Conservation (phyloP, 1,140 invertebrate species). For the Mya arenaria region DNA sequence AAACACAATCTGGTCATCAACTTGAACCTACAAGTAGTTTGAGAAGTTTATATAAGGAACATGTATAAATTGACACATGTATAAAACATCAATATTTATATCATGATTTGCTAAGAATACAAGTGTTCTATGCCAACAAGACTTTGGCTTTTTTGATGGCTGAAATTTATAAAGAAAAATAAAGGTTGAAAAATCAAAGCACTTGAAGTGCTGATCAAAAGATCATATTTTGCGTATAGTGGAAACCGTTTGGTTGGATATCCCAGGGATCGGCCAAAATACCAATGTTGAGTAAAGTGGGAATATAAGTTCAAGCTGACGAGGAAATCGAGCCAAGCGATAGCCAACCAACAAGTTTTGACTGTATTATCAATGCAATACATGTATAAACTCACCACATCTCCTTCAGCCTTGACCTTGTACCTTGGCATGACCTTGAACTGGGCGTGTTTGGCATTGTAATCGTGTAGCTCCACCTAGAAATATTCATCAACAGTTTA, state of each 20-base stretch:
- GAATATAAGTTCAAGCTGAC: no score
- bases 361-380: no score
- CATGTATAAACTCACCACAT: slow-evolving; percentile 77
- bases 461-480: slow-evolving; percentile 72
- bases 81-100: no score
- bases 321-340: no score
- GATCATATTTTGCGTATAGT: no score
- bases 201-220: not conserved
- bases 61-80: not conserved
- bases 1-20: slow-evolving; percentile 79
- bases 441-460: slow-evolving; percentile 78
- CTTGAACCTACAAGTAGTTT: slow-evolving; percentile 75
- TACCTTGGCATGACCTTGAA: slow-evolving; percentile 79
- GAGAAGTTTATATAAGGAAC: not conserved
- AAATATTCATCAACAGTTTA: slow-evolving; percentile 39
- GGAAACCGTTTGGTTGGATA: no score
- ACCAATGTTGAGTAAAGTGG: no score
- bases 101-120: no score
- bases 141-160: no score
- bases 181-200: not conserved
- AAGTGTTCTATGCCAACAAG: not conserved
- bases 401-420: slow-evolving; percentile 80
- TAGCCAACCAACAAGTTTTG: no score
- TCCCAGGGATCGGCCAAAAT: no score
- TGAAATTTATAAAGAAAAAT: not conserved